Evolutionary conservation across 2,888 invertebrate species (phyloP).

Genomic region (Hydropsyche betteni): DNA sequence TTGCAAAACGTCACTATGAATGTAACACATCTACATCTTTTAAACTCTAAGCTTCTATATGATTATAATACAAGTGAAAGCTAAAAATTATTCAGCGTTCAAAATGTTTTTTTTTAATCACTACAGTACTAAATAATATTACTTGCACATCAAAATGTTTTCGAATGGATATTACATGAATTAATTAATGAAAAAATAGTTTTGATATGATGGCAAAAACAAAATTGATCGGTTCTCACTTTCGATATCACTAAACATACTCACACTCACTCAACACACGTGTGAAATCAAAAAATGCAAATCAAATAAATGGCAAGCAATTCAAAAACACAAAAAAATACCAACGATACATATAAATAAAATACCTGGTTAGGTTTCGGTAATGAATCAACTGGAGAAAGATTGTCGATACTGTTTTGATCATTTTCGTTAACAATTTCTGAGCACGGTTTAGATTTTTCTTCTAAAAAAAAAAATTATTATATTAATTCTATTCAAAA

Average conservation of each 20-base stretch:
- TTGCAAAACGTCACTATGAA: slow-evolving; percentile 37
- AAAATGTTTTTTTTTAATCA: too few relatives aligned
- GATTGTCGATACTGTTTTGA: slow-evolving; percentile 20
- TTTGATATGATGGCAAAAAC: too few relatives aligned
- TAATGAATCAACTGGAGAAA: slow-evolving; percentile 43
- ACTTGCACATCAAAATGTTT: too few relatives aligned
- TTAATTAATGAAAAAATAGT: too few relatives aligned
- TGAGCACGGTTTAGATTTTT: slow-evolving; percentile 10
- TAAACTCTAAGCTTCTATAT: too few relatives aligned
- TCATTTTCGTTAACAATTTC: slow-evolving; percentile 26
- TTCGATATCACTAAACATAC: background rate
- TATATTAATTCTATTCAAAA: background rate
- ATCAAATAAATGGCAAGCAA: background rate
- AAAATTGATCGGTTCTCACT: too few relatives aligned
- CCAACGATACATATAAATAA: background rate
- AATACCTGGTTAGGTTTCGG: slow-evolving; percentile 50
- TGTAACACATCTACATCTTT: background rate
- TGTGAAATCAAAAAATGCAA: background rate
- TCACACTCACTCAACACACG: slow-evolving; percentile 9
- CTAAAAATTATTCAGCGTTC: too few relatives aligned
- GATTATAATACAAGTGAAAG: too few relatives aligned
- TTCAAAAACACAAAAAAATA: background rate
- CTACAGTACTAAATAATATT: too few relatives aligned
- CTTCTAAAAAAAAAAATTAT: slow-evolving; percentile 8
- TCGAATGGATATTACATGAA: too few relatives aligned